Conservation (phyloP, 2,113 vertebrate species). For the Boleophthalmus pectinirostris region DNA sequence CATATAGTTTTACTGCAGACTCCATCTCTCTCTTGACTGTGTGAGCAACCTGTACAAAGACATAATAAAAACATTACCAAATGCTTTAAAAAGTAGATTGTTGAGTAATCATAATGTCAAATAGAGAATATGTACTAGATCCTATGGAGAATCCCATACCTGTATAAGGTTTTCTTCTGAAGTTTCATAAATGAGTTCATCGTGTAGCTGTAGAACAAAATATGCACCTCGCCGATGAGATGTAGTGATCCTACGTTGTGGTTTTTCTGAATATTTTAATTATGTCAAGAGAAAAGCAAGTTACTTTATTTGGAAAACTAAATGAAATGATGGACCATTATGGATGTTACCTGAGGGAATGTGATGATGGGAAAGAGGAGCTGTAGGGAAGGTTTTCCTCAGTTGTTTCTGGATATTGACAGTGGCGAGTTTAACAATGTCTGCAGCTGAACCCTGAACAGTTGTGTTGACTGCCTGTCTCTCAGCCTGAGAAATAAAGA, state of each 20-base stretch:
- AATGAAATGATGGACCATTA: not conserved
- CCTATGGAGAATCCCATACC: constrained; percentile 70
- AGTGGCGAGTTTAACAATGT: constrained; percentile 94
- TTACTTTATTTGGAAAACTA: not conserved
- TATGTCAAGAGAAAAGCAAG: not conserved
- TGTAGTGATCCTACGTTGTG: constrained; percentile 18
- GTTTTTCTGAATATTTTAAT: constrained; percentile 25
- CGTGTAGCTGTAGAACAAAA: constrained; percentile 93
- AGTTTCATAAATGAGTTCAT: constrained; percentile 95
- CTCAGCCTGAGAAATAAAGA: constrained; percentile 81
- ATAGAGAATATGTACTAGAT: not conserved
- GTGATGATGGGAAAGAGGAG: constrained; percentile 84
- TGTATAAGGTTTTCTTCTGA: constrained; percentile 88
- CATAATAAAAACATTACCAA: not conserved
- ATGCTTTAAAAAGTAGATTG: not conserved
- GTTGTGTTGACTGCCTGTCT: constrained; percentile 95
- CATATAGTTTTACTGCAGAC: constrained; percentile 84
- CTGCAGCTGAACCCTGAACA: constrained; percentile 95
- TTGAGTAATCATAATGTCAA: not conserved
- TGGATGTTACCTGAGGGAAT: constrained; percentile 40
- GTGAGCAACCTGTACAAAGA: constrained; percentile 85
- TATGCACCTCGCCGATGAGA: constrained; percentile 80
- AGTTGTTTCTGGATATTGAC: constrained; percentile 89
- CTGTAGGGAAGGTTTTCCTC: constrained; percentile 71
- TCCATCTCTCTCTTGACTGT: constrained; percentile 97